These are phyloP conservation scores for Drosophila hydei DNA, from an alignment of 1,140 invertebrate genomes.

Conservation along the genomic window DNA sequence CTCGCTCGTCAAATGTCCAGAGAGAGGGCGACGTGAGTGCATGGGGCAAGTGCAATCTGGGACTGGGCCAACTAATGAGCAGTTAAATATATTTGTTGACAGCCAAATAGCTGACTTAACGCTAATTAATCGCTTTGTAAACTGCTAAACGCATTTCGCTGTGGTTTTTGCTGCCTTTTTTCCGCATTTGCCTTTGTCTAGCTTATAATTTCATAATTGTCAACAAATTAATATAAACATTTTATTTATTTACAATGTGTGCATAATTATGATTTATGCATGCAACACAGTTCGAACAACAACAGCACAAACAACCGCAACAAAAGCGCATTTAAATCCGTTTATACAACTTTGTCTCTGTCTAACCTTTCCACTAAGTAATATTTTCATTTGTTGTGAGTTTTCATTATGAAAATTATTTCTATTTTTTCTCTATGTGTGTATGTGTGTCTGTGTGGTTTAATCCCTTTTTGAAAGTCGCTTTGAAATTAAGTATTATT, in stretches of 20 bases:
- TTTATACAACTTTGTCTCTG: slow-evolving; percentile 60
- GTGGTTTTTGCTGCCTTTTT: slow-evolving; percentile 15
- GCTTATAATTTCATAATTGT: slow-evolving; percentile 76
- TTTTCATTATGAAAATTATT: slow-evolving; percentile 23
- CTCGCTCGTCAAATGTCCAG: background rate
- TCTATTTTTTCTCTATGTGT: slow-evolving; percentile 7
- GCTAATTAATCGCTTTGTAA: slow-evolving; percentile 78
- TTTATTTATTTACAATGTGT: slow-evolving; percentile 71
- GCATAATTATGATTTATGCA: slow-evolving; percentile 73
- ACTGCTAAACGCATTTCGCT: slow-evolving; percentile 39
- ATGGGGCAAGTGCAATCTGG: no score
- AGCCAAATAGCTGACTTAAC: slow-evolving; percentile 46
- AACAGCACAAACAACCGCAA: slow-evolving; percentile 23
- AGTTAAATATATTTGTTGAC: slow-evolving; percentile 78
- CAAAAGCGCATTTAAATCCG: slow-evolving; percentile 66
- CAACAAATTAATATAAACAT: slow-evolving; percentile 75
- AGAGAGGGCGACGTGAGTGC: background rate
- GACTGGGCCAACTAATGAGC: slow-evolving; percentile 61
- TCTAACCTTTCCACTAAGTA: slow-evolving; percentile 18
- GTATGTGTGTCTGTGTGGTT: slow-evolving; percentile 5
- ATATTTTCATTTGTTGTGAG: slow-evolving; percentile 58
- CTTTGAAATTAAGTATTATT: slow-evolving; percentile 73
- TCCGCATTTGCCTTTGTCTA: slow-evolving; percentile 23
- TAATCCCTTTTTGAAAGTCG: slow-evolving; percentile 58
- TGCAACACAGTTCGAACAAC: slow-evolving; percentile 13